A percentile compares a stretch with the other conserved stretches of the same genome.
Evolutionary conservation across 2,113 vertebrate species (phyloP).

Genomic region (Lepus timidus): DNA sequence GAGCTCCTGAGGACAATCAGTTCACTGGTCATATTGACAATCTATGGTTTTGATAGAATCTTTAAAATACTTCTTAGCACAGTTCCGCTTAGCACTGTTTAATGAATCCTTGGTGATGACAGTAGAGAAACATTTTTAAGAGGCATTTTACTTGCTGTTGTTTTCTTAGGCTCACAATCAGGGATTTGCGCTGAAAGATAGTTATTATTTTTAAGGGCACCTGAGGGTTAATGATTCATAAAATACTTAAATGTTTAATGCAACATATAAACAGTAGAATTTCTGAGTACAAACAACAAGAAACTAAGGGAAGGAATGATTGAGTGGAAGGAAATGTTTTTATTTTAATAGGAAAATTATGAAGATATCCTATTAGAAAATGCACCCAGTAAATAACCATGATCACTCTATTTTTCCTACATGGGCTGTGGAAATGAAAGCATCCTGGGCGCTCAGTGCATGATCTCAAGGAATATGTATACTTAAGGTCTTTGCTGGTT

Average conservation of each 20-base stretch:
- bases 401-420: neutral
- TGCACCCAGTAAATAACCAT: neutral
- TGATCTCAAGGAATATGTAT: neutral
- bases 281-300: neutral
- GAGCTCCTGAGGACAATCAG: neutral
- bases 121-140: neutral
- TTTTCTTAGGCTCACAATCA: neutral
- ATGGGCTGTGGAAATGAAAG: conserved; percentile 17
- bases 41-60: neutral
- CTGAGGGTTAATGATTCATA: neutral
- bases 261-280: neutral
- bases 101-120: neutral
- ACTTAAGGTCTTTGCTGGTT: conserved; percentile 7
- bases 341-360: neutral
- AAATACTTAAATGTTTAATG: neutral
- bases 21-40: neutral
- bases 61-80: neutral
- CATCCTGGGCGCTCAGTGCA: neutral
- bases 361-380: neutral
- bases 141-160: neutral
- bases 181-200: conserved; percentile 40
- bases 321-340: neutral
- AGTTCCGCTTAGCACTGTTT: neutral
- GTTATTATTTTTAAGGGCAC: conserved; percentile 28
- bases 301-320: neutral